These are phyloP conservation scores for Charina bottae DNA, from an alignment of 2,113 vertebrate species.

Conservation along the genomic window DNA sequence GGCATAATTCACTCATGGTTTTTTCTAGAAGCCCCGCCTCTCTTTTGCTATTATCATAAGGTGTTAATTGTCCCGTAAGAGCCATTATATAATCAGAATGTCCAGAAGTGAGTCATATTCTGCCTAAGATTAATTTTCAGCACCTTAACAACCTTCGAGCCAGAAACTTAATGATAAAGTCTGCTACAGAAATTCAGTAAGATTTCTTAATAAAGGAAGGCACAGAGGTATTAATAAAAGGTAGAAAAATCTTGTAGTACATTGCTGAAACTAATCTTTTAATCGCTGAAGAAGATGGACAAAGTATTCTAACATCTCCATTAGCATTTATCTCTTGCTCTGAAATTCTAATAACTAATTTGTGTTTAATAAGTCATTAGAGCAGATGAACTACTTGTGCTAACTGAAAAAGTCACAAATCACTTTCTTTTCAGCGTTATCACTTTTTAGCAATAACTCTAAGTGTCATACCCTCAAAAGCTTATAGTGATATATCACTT, in stretches of 20 bases:
- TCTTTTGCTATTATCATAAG: not conserved
- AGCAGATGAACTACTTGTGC: constrained; percentile 50
- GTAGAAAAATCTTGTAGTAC: constrained; percentile 34
- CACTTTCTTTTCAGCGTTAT: constrained; percentile 29
- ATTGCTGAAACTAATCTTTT: constrained; percentile 45
- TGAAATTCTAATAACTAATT: constrained; percentile 64
- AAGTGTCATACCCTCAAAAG: constrained; percentile 11
- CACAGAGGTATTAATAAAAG: constrained; percentile 47
- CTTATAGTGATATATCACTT: too few relatives aligned
- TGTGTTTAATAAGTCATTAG: constrained; percentile 51
- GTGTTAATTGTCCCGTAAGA: not conserved
- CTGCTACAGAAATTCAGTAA: constrained; percentile 38
- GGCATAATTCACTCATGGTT: not conserved
- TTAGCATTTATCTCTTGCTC: constrained; percentile 42
- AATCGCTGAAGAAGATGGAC: constrained; percentile 50
- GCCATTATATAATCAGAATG: fast-evolving
- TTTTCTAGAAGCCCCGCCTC: not conserved
- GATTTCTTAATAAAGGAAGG: constrained; percentile 53
- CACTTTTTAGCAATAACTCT: constrained; percentile 28
- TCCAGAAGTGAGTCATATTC: not conserved
- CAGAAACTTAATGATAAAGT: not conserved
- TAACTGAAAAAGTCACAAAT: constrained; percentile 12
- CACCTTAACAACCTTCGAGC: fast-evolving
- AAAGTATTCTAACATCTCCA: constrained; percentile 52
- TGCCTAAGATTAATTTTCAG: not conserved